Conservation (phyloP, 2,113 vertebrate genomes). For the Marcusenius ussheri region DNA sequence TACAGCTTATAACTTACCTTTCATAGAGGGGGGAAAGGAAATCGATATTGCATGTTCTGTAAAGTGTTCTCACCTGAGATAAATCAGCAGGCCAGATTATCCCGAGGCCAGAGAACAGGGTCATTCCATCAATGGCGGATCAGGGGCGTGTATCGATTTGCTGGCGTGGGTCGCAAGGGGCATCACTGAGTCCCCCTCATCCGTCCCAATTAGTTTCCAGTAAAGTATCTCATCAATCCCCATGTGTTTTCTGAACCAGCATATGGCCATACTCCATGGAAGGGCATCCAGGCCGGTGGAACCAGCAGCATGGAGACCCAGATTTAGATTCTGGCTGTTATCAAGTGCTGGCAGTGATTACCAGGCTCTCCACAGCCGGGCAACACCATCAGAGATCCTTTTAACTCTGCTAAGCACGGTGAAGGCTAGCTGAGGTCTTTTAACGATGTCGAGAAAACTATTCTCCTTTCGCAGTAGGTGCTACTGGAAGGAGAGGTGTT, state of each 20-base stretch:
- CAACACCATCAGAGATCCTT: not conserved
- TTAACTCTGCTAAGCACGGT: not conserved
- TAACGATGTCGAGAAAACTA: not conserved
- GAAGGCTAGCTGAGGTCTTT: not conserved
- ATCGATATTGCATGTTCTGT: constrained; percentile 41
- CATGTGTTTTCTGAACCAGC: constrained; percentile 29
- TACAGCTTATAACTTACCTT: not conserved
- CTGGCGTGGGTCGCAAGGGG: constrained; percentile 45
- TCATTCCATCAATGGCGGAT: constrained; percentile 59
- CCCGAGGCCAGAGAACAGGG: constrained; percentile 37
- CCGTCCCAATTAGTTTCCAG: constrained; percentile 34
- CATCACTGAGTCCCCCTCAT: constrained; percentile 41
- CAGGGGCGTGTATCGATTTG: constrained; percentile 54
- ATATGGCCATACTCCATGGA: constrained; percentile 32
- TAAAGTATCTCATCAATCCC: constrained; percentile 32
- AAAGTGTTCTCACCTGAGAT: constrained; percentile 41
- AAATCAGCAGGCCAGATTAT: constrained; percentile 55
- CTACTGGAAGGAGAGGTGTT: not conserved
- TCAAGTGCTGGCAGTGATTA: not conserved
- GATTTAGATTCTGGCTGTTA: constrained; percentile 1
- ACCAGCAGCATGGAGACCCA: not conserved
- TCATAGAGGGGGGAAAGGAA: not conserved
- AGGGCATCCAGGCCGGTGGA: not conserved
- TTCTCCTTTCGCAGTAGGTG: not conserved
- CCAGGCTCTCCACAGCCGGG: not conserved